Percentiles rank a stretch among this genome's conserved stretches.
phyloP scores from a whole-genome alignment of 1,140 invertebrate genomes.

The Apis laboriosa region DNA sequence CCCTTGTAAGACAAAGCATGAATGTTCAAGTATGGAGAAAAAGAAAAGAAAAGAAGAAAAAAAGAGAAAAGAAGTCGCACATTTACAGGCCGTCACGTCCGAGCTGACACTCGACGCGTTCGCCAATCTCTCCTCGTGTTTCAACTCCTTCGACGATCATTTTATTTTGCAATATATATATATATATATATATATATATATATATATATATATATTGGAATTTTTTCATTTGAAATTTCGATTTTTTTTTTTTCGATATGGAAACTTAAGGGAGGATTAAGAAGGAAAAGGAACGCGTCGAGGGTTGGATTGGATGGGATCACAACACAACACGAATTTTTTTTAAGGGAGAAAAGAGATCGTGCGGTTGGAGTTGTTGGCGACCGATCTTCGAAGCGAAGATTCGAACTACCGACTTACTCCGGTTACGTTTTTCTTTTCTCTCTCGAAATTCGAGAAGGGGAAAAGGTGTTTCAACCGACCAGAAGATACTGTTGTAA shows the following conservation, averaged over 20 bases:
- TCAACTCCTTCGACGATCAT: not conserved
- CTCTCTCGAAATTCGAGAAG: no score
- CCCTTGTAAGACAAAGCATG: slow-evolving; percentile 61
- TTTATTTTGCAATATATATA: not conserved
- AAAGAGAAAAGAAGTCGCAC: slow-evolving; percentile 33
- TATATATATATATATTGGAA: no score
- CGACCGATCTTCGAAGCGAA: no score
- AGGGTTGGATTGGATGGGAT: not conserved
- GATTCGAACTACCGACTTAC: not conserved
- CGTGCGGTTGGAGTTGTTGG: not conserved
- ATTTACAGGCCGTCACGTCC: slow-evolving; percentile 38
- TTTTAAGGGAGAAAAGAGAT: no score
- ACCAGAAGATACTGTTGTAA: not conserved
- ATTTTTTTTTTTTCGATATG: no score
- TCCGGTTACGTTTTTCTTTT: no score
- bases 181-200: no score
- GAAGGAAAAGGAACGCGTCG: slow-evolving; percentile 2
- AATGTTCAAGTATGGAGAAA: slow-evolving; percentile 48
- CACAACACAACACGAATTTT: not conserved
- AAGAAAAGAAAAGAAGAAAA: not conserved
- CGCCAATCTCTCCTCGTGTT: slow-evolving; percentile 5
- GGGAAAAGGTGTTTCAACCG: not conserved
- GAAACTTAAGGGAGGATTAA: no score
- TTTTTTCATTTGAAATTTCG: no score
- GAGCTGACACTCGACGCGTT: slow-evolving; percentile 33